Evolutionary conservation across 1,140 invertebrate genomes (phyloP), one percentile per base, ranked within the genome.

Genomic region (Diachasmimorpha longicaudata): DNA sequence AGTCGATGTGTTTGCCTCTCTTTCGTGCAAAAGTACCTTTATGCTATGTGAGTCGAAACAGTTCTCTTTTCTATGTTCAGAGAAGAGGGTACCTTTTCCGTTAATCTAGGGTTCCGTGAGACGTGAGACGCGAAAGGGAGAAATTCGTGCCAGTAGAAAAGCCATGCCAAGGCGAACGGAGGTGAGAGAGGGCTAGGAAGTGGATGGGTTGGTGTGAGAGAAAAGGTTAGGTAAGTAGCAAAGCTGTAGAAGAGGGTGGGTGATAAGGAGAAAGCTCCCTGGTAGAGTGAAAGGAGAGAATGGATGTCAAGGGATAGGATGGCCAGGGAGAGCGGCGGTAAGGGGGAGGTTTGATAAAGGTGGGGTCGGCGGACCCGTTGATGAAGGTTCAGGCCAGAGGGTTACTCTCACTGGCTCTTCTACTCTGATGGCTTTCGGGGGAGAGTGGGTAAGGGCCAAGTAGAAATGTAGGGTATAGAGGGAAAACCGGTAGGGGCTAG

Each of bases 321-420:
- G 82, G 78, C 36, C 70, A 79, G 83, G 77, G 82, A 84, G 85
- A n/a, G n/a, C n/a, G n/a, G n/a, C n/a, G n/a, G n/a, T n/a, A n/a
- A n/a, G n/a, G n/a, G 83, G 81, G 82, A 81, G 82, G 87, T 86
- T 88, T 88, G 88, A 89, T 89, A 89, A 89, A 89, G 87, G 86
- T 88, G 84, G 86, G 87, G 86, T 85, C 83, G 87, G 82, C 82
- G 84, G 86, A 88, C 87, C 87, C 86, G 86, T 86, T 90, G 87
- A 89, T 88, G 86, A 89, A 89, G 88, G 87, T 89, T 88, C 87
- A 87, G 84, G 80, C 78, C 82, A 86, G 80, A 89, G 88, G 82
- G 89, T 88, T 82, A 85, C 86, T 87, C 67, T 70, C n/a, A 16
- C 46, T 52, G 74, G 83, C 85, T 87, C 86, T 88, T 87, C 86